phyloP scores from a whole-genome alignment of 2,113 vertebrate genomes.

The Nerophis ophidion region DNA sequence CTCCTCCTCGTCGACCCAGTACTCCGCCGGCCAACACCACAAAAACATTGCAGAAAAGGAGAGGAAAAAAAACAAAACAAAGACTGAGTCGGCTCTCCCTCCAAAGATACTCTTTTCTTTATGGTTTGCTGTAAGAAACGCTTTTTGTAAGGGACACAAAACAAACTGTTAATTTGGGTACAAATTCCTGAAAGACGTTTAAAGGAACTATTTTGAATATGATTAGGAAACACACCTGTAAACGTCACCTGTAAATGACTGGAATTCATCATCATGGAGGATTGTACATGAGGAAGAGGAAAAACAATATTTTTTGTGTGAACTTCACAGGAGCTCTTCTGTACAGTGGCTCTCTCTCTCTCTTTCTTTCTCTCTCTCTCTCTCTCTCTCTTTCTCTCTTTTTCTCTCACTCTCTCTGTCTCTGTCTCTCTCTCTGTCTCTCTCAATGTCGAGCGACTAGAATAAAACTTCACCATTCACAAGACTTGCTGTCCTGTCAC shows the following conservation, averaged over 20 bases:
- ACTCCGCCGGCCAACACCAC: slow-evolving; percentile 63
- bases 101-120: slow-evolving; percentile 73
- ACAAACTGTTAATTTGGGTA: slow-evolving; percentile 5
- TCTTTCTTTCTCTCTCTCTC: slow-evolving; percentile 27
- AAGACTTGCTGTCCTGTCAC: slow-evolving; percentile 65
- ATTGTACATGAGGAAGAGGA: slow-evolving; percentile 72
- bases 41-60: slow-evolving; percentile 35
- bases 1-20: slow-evolving; percentile 57
- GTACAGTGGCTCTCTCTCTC: slow-evolving; percentile 73
- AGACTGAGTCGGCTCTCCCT: slow-evolving; percentile 70
- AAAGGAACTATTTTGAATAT: slow-evolving; percentile 78
- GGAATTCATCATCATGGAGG: slow-evolving; percentile 71
- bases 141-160: slow-evolving; percentile 43
- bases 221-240: slow-evolving; percentile 73
- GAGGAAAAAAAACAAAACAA: slow-evolving; percentile 36
- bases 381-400: slow-evolving; percentile 18
- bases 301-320: slow-evolving; percentile 77
- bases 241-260: slow-evolving; percentile 78
- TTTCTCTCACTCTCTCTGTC: slow-evolving; percentile 26
- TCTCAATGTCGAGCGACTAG: slow-evolving; percentile 69
- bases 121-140: slow-evolving; percentile 75
- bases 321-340: slow-evolving; percentile 74
- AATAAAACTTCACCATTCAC: slow-evolving; percentile 74
- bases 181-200: slow-evolving; percentile 71
- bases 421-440: slow-evolving; percentile 34